Conservation (phyloP, 2,888 invertebrate genomes). For the Lobophora halterata region DNA sequence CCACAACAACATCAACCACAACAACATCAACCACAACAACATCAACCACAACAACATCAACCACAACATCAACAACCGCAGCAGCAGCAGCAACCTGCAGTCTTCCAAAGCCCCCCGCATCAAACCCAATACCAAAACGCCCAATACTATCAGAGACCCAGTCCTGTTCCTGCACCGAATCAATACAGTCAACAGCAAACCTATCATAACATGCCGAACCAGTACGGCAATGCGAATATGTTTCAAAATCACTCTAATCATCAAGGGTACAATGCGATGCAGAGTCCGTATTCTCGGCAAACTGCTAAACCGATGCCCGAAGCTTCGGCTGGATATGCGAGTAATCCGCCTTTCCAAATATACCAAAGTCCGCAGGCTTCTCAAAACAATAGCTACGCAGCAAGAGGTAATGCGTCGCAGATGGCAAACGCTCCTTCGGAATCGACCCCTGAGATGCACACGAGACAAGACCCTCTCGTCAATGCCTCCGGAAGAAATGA, state of each 20-base stretch:
- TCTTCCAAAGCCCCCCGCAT: slow-evolving; percentile 69
- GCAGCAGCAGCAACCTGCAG: slow-evolving; percentile 44
- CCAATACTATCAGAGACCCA: slow-evolving; percentile 65
- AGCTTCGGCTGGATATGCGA: slow-evolving; percentile 47
- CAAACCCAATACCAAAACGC: slow-evolving; percentile 66
- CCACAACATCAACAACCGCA: slow-evolving; percentile 40
- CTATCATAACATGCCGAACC: slow-evolving; percentile 58
- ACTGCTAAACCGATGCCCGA: slow-evolving; percentile 56
- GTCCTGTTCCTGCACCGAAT: slow-evolving; percentile 48
- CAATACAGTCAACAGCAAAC: slow-evolving; percentile 57
- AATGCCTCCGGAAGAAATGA: slow-evolving; percentile 44
- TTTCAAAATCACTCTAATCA: slow-evolving; percentile 52
- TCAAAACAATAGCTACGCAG: slow-evolving; percentile 48
- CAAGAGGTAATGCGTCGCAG: slow-evolving; percentile 43
- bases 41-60: no score
- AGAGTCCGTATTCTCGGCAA: slow-evolving; percentile 58
- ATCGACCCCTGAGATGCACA: slow-evolving; percentile 44
- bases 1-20: no score
- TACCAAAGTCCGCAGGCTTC: slow-evolving; percentile 68
- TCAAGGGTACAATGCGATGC: slow-evolving; percentile 58
- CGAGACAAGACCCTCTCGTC: slow-evolving; percentile 42
- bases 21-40: no score
- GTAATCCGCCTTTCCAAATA: slow-evolving; percentile 61
- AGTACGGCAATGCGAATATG: slow-evolving; percentile 57
- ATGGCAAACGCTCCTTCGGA: slow-evolving; percentile 42